Evolutionary conservation across 2,113 vertebrate species (phyloP).

Genomic region (Pogonocichla stellata): DNA sequence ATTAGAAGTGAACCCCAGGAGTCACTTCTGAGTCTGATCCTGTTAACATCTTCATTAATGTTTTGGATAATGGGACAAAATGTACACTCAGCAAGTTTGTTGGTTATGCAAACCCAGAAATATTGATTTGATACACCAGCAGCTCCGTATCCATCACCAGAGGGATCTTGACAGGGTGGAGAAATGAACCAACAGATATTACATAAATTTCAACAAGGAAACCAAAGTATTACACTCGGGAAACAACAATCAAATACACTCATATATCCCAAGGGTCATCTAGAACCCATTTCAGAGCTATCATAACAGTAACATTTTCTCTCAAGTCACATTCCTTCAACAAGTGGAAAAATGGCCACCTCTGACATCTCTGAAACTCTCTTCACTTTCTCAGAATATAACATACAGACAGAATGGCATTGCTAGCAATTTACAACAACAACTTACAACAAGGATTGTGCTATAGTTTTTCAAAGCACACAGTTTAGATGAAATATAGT

Average conservation of each 20-base stretch:
- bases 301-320: not conserved
- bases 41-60: not conserved
- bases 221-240: not conserved
- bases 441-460: not conserved
- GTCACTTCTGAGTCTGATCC: not conserved
- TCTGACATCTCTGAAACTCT: not conserved
- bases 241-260: not conserved
- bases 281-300: not conserved
- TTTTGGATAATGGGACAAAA: not conserved
- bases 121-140: not conserved
- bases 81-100: accelerated
- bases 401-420: not conserved
- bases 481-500: not conserved
- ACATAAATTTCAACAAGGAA: not conserved
- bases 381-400: not conserved
- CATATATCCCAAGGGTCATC: not conserved
- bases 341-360: not conserved
- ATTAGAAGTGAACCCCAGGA: not conserved
- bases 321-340: not conserved
- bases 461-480: not conserved
- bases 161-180: not conserved
- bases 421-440: not conserved
- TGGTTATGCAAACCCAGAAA: not conserved
- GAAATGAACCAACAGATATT: not conserved
- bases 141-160: accelerated